phyloP scores from a whole-genome alignment of 1,140 invertebrate species.

The Sminthurinus signatus region DNA sequence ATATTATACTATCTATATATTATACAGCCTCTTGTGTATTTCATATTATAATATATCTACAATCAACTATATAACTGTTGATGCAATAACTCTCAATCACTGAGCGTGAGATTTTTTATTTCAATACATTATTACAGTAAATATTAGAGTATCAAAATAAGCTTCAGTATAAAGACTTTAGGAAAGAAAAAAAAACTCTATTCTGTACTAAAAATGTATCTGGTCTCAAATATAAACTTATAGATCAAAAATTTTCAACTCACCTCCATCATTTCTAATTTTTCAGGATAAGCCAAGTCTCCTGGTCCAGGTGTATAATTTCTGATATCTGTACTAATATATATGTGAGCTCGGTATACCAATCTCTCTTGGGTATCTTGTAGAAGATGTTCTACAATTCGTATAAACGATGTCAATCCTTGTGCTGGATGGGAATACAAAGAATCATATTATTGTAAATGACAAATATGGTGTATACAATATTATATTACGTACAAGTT shows the following conservation, averaged over 20 bases:
- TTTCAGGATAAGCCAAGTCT: constrained; percentile 95
- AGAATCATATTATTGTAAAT: too few relatives aligned
- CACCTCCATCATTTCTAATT: constrained; percentile 92
- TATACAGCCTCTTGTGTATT: too few relatives aligned
- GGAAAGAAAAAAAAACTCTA: too few relatives aligned
- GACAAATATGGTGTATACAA: too few relatives aligned
- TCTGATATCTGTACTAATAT: constrained; percentile 84
- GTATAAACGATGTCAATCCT: constrained; percentile 72
- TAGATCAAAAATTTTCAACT: constrained; percentile 34
- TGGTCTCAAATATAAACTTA: background rate
- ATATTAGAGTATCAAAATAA: too few relatives aligned
- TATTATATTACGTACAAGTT: too few relatives aligned
- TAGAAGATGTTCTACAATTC: constrained; percentile 74
- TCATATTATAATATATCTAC: too few relatives aligned
- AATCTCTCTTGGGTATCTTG: constrained; percentile 95
- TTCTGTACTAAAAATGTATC: too few relatives aligned
- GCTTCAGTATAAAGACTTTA: too few relatives aligned
- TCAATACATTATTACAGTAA: background rate
- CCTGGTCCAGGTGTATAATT: constrained; percentile 83
- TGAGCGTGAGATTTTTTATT: background rate
- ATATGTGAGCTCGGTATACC: constrained; percentile 91
- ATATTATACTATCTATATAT: too few relatives aligned
- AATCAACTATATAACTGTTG: too few relatives aligned
- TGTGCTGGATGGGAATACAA: constrained; percentile 49
- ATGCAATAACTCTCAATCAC: too few relatives aligned